These are phyloP conservation scores for Drosophila yooni DNA, from an alignment of 2,888 invertebrate genomes.

Conservation along the genomic window DNA sequence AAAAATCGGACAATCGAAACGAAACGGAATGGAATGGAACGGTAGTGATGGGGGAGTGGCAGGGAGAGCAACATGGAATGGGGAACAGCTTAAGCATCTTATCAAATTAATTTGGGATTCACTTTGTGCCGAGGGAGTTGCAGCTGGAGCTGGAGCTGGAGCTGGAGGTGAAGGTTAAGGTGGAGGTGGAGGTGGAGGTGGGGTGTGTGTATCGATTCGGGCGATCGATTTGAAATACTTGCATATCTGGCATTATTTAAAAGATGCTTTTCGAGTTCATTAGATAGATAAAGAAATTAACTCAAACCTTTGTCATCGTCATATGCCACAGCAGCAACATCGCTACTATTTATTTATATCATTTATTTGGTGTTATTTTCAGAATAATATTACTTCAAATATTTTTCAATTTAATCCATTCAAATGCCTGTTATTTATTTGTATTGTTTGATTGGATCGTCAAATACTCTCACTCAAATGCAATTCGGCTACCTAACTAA, in stretches of 20 bases:
- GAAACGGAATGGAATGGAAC: slow-evolving; percentile 6
- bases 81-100: slow-evolving; percentile 60
- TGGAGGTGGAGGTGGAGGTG: neutral
- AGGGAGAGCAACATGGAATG: slow-evolving; percentile 2
- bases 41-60: neutral
- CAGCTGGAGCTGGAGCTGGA: neutral
- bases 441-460: neutral
- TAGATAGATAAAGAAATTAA: neutral
- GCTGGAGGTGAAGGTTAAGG: neutral
- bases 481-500: neutral
- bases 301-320: neutral
- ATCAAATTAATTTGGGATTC: slow-evolving; percentile 76
- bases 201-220: neutral
- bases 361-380: neutral
- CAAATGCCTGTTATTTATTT: neutral
- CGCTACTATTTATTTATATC: neutral
- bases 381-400: neutral
- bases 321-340: neutral
- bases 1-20: neutral
- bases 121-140: slow-evolving; percentile 19
- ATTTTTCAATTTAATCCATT: neutral
- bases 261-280: neutral
- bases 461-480: neutral
- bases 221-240: neutral
- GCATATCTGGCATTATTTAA: neutral